Conservation (phyloP, 53 echinoderm and acorn worm species). For the Astropecten irregularis region DNA sequence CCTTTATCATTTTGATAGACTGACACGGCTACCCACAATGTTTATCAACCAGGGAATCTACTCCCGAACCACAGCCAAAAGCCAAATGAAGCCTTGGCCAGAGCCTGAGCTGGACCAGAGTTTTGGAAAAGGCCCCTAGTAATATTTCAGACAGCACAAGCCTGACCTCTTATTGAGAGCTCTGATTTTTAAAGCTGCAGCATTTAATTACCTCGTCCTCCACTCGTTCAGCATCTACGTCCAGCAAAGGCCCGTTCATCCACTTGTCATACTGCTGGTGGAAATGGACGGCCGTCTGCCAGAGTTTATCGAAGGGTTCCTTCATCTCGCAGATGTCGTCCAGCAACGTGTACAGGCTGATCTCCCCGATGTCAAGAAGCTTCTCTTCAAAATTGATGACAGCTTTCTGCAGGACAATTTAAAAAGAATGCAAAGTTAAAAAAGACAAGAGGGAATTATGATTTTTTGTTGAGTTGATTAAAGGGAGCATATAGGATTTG, state of each 20-base stretch:
- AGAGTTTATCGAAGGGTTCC: slow-evolving; percentile 89
- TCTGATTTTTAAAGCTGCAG: too few species aligned
- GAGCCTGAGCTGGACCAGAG: too few species aligned
- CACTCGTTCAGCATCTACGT: slow-evolving; percentile 93
- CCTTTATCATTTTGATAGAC: too few species aligned
- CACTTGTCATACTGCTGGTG: slow-evolving; percentile 96
- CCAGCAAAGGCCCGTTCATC: slow-evolving; percentile 96
- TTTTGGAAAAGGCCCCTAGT: too few species aligned
- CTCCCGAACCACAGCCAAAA: too few species aligned
- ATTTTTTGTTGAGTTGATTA: too few species aligned
- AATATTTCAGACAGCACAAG: too few species aligned
- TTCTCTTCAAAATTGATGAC: slow-evolving; percentile 75
- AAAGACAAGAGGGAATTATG: neutral
- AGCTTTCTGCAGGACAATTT: slow-evolving; percentile 59
- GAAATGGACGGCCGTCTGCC: slow-evolving; percentile 93
- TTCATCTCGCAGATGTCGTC: slow-evolving; percentile 82
- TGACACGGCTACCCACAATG: too few species aligned
- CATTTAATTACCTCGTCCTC: slow-evolving; percentile 97
- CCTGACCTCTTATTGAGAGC: too few species aligned
- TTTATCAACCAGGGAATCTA: too few species aligned
- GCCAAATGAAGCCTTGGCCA: too few species aligned
- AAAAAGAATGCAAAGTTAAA: neutral
- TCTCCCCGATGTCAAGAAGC: slow-evolving; percentile 79
- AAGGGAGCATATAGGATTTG: too few species aligned
- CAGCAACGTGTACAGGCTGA: slow-evolving; percentile 78